Base-by-base conservation (phyloP, 2,797 vertebrate species). In the Hemitrygon akajei region DNA sequence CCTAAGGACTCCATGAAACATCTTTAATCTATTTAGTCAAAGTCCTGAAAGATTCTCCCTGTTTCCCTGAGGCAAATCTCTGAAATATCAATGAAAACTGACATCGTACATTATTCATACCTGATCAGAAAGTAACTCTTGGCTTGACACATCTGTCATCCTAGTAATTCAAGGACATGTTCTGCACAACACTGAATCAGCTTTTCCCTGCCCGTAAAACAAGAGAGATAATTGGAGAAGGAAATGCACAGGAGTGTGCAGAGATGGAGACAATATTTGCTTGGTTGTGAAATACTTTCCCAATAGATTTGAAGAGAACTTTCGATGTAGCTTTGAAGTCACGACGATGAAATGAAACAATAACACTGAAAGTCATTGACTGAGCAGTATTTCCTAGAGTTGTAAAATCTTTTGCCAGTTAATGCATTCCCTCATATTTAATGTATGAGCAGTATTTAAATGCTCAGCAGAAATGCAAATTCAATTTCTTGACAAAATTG, bases 81-180 rank as follows among this genome's bases (percentile, higher is more conserved):
- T 80, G 79, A 79, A 80, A 80, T 80, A 80, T 80, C 79, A 40
- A 79, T 18, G 79, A 40, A 80, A 40, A 9, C 7, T 40, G 37
- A 80, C 79, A 80, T 80, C 34, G 34, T 80, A 80, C 79, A 80
- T 80, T 80, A 80, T 80, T 80, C 79, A 80, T 80, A 80, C 79
- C 37, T 80, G 79, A 40, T 80, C 37, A 40, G 34, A 34, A 40
- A 40, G 79, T 80, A 80, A 20, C 79, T 80, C 79, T 40, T 80
- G 77, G 79, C 37, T 40, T 80, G 79, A 80, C 34, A 80, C 37
- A 40, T 40, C 79, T 80, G 79, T 80, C 34, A 80, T 80, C 37
- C 79, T 40, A 80, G 79, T 34, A 80, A 40, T 80, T 80, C 79
- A 80, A 80, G 79, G 37, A 80, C 79, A 80, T 80, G 79, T 80